phyloP scores from a whole-genome alignment of 2,113 vertebrate species.

The Scophthalmus maximus region DNA sequence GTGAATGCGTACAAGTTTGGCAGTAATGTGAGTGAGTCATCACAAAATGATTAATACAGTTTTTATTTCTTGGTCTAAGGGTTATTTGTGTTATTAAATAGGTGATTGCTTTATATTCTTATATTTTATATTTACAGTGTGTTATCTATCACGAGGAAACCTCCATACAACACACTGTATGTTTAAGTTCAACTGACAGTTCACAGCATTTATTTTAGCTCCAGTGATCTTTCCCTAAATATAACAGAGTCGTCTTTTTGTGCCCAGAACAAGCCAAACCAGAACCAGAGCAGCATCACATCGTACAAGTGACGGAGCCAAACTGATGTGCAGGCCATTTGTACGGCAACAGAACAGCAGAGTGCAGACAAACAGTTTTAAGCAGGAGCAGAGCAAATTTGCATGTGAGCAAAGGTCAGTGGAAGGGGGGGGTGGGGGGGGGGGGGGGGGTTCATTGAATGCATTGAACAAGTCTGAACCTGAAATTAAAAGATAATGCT shows the following conservation, averaged over 20 bases:
- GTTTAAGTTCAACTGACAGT: neutral
- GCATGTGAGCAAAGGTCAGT: too few relatives aligned
- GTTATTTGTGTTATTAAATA: slow-evolving; percentile 21
- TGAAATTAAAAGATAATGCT: neutral
- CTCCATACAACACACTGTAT: neutral
- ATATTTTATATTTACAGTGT: neutral
- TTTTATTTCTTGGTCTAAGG: slow-evolving; percentile 1
- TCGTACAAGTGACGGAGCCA: too few relatives aligned
- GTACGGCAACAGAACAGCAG: neutral
- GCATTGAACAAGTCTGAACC: neutral
- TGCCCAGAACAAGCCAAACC: too few relatives aligned
- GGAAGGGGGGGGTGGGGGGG: too few relatives aligned
- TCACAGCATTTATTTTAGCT: too few relatives aligned
- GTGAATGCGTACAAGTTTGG: slow-evolving; percentile 41
- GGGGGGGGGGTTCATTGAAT: neutral
- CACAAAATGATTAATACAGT: slow-evolving; percentile 41
- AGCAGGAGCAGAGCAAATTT: too few relatives aligned
- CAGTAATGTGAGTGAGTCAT: slow-evolving; percentile 55
- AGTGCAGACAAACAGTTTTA: too few relatives aligned
- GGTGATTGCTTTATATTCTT: neutral
- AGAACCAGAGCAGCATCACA: too few relatives aligned
- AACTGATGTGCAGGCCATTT: neutral
- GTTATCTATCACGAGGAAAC: too few relatives aligned
- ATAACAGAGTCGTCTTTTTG: too few relatives aligned
- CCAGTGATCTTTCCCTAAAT: too few relatives aligned